phyloP scores from a whole-genome alignment of 2,113 vertebrate genomes.

The Seriola dumerili region DNA sequence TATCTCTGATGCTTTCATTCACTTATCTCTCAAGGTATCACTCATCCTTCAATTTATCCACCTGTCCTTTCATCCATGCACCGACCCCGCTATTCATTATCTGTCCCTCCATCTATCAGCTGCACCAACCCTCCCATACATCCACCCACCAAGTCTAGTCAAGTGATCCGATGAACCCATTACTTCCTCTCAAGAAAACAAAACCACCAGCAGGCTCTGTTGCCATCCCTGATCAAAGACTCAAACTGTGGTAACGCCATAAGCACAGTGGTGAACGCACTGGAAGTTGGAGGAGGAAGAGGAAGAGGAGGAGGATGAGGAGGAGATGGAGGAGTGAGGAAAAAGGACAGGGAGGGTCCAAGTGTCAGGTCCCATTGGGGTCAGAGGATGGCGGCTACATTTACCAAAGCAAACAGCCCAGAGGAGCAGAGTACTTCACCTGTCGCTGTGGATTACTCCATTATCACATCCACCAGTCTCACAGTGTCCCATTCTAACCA shows the following conservation, averaged over 20 bases:
- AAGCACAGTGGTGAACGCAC: not conserved
- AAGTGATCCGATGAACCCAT: conserved; percentile 23
- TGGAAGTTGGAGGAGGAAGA: conserved; percentile 13
- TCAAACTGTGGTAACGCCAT: conserved; percentile 12
- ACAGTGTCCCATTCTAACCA: conserved; percentile 53
- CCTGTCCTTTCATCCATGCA: conserved; percentile 46
- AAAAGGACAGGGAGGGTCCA: conserved; percentile 59
- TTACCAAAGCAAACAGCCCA: conserved; percentile 79
- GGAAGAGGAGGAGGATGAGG: not conserved
- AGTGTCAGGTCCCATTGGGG: conserved; percentile 83
- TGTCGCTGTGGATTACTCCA: conserved; percentile 76
- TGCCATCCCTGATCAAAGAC: not conserved
- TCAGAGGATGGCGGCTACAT: conserved; percentile 72
- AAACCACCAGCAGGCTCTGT: conserved; percentile 5
- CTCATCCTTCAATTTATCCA: conserved; percentile 60
- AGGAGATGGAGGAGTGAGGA: conserved; percentile 33
- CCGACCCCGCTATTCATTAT: conserved; percentile 52
- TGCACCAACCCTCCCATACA: conserved; percentile 32
- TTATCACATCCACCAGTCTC: conserved; percentile 70
- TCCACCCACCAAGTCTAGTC: conserved; percentile 27
- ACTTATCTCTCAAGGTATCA: conserved; percentile 50
- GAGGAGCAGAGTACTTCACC: conserved; percentile 78
- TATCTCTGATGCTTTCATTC: conserved; percentile 45
- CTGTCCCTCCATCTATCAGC: conserved; percentile 41
- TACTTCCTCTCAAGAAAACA: conserved; percentile 16